A percentile compares a stretch with the other conserved stretches of the same genome.
These are phyloP conservation scores for Podarcis muralis DNA, from an alignment of 2,113 vertebrate species.

Conservation along the genomic window DNA sequence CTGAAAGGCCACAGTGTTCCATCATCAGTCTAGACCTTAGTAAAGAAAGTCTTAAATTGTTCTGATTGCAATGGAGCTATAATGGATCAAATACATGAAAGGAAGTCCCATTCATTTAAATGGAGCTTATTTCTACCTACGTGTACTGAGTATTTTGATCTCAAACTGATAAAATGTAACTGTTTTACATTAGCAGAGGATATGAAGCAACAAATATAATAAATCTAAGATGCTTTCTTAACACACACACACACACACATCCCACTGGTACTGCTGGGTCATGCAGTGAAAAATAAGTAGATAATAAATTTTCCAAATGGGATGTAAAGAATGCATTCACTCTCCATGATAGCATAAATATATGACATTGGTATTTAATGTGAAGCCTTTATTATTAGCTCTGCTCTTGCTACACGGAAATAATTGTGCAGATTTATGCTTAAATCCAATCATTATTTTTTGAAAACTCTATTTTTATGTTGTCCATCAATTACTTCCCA, in stretches of 20 bases:
- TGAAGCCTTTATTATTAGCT: constrained; percentile 7
- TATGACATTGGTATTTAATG: constrained; percentile 23
- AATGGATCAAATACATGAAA: background rate
- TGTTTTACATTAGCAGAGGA: background rate
- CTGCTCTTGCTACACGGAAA: background rate
- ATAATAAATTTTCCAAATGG: background rate
- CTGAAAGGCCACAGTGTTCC: background rate
- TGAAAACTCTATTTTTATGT: constrained; percentile 16
- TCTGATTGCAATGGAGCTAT: background rate
- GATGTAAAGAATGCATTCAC: background rate
- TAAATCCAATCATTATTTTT: background rate
- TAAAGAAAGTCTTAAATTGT: background rate
- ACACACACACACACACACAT: background rate
- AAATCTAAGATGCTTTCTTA: background rate
- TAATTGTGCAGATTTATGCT: constrained; percentile 5
- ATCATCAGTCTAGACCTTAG: background rate
- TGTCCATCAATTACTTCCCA: background rate
- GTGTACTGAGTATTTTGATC: background rate
- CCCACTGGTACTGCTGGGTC: background rate
- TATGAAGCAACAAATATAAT: background rate
- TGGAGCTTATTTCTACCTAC: no score
- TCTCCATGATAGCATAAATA: background rate
- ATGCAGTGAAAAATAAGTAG: background rate
- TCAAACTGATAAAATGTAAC: background rate
- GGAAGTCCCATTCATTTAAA: background rate